Evolutionary conservation across 2,113 vertebrate species (phyloP).

Genomic region (Arizona elegans): DNA sequence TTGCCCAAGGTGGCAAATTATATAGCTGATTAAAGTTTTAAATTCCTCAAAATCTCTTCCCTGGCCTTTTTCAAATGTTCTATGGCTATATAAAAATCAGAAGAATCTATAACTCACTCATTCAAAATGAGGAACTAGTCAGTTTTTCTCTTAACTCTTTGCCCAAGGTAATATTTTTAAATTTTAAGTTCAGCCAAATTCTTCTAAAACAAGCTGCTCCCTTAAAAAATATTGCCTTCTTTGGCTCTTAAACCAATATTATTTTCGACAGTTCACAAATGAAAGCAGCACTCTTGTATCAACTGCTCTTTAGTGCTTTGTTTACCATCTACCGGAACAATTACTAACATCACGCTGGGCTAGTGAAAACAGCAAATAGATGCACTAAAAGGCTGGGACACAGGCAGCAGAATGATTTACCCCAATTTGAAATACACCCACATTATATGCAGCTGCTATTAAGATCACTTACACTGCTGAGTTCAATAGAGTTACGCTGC

Average conservation of each 20-base stretch:
- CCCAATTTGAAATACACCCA: not conserved
- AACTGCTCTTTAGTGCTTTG: not conserved
- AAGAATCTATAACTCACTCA: not conserved
- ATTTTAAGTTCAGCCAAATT: not conserved
- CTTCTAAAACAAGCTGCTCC: not conserved
- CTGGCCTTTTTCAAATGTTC: not conserved
- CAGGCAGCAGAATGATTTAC: not conserved
- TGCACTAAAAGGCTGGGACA: not conserved
- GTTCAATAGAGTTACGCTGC: not conserved
- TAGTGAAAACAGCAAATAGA: slow-evolving; percentile 12
- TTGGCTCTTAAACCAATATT: rapidly evolving
- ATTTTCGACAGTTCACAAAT: not conserved
- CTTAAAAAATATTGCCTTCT: not conserved
- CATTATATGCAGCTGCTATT: not conserved
- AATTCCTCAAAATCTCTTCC: not conserved
- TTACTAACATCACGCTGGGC: rapidly evolving
- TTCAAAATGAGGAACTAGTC: not conserved
- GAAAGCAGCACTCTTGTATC: not conserved
- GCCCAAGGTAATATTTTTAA: not conserved
- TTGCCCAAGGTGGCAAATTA: not conserved
- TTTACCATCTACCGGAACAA: not conserved
- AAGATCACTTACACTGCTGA: not conserved
- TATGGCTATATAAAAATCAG: not conserved
- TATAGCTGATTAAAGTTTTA: not conserved
- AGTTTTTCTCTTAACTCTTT: not conserved